These are phyloP conservation scores for Porites lutea DNA, from an alignment of 64 coral and sea anemone genomes.

Conservation along the genomic window DNA sequence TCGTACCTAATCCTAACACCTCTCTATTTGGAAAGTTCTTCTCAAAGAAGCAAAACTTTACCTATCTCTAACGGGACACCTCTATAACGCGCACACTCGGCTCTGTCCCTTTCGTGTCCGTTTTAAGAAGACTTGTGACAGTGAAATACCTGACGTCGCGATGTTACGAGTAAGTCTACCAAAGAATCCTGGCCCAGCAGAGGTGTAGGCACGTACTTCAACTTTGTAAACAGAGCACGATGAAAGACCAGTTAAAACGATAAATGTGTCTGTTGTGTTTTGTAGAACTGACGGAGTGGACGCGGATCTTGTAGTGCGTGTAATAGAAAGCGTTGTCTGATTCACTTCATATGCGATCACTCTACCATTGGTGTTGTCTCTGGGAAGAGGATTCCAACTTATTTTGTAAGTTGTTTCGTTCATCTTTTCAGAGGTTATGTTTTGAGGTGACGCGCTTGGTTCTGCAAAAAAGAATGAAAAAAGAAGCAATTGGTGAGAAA, in stretches of 20 bases:
- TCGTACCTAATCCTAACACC: too few relatives aligned
- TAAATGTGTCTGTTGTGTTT: neutral
- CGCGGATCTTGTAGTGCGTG: neutral
- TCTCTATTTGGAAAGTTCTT: too few relatives aligned
- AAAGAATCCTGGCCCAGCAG: neutral
- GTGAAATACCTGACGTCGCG: neutral
- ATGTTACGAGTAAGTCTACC: neutral
- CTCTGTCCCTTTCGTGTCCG: too few relatives aligned
- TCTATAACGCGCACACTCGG: too few relatives aligned
- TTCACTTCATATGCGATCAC: constrained; percentile 25
- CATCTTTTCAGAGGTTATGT: neutral
- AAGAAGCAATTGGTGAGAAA: too few relatives aligned
- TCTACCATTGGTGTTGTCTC: constrained; percentile 27
- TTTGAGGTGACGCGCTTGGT: constrained; percentile 35
- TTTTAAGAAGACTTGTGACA: too few relatives aligned
- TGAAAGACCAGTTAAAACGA: neutral
- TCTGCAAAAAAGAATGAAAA: constrained; percentile 1
- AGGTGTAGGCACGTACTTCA: neutral
- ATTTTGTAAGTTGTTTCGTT: constrained; percentile 15
- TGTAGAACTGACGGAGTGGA: neutral
- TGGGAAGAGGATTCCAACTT: constrained; percentile 39
- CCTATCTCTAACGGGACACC: too few relatives aligned
- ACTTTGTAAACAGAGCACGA: neutral
- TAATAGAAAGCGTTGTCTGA: neutral
- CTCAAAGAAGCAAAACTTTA: too few relatives aligned